phyloP scores from a whole-genome alignment of 1,140 invertebrate genomes.

The Octopus sinensis region DNA sequence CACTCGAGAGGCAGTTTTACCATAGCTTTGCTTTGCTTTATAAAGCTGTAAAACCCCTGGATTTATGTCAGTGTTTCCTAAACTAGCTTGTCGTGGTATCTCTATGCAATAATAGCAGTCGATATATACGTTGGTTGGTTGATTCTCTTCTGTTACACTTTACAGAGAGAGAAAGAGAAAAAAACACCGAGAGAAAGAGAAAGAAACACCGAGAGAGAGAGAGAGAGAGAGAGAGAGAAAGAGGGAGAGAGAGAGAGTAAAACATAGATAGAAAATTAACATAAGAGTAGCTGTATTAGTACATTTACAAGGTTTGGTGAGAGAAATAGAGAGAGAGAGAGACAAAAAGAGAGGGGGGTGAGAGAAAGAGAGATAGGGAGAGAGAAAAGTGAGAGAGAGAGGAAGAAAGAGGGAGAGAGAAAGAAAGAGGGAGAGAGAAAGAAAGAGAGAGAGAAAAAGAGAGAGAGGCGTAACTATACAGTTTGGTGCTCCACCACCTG shows the following conservation, averaged over 20 bases:
- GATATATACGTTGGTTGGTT: no score
- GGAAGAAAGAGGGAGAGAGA: background rate
- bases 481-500: no score
- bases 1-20: no score
- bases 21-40: no score
- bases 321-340: background rate
- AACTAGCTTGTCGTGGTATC: no score
- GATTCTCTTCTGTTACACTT: no score
- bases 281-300: background rate
- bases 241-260: background rate
- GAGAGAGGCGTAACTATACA: background rate
- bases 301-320: background rate
- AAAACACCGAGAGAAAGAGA: background rate
- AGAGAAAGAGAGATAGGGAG: conserved; percentile 3
- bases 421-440: background rate
- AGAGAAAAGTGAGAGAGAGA: conserved; percentile 3
- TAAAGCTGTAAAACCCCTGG: no score
- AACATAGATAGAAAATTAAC: background rate
- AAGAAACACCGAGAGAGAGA: background rate
- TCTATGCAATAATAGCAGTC: no score
- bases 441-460: background rate
- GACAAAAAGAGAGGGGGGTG: background rate
- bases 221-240: background rate
- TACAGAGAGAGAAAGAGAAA: background rate
- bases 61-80: no score